These are phyloP conservation scores for Antigone vipio DNA, from an alignment of 2,113 vertebrate species.

Conservation along the genomic window DNA sequence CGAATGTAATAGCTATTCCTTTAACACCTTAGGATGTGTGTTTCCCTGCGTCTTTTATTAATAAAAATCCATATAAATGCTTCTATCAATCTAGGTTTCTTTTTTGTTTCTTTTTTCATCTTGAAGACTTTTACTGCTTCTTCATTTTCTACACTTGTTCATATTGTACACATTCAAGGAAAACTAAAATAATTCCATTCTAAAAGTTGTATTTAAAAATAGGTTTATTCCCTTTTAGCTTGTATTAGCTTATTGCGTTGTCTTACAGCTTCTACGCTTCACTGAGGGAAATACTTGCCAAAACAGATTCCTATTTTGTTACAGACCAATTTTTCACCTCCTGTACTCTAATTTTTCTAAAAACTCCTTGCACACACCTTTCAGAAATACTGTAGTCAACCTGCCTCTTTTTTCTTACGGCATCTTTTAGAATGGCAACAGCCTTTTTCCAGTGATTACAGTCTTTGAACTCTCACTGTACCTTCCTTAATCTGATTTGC, in stretches of 20 bases:
- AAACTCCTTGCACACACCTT: neutral
- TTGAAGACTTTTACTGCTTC: neutral
- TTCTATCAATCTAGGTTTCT: neutral
- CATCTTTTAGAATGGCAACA: neutral
- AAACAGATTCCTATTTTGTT: neutral
- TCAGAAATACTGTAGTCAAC: fast-evolving
- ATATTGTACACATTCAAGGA: neutral
- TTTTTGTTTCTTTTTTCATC: neutral
- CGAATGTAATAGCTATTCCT: neutral
- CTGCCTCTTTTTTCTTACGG: neutral
- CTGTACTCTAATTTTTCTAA: neutral
- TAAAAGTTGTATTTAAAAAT: neutral
- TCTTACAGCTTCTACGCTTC: neutral
- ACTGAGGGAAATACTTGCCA: neutral
- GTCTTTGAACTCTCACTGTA: neutral
- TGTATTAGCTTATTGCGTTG: neutral
- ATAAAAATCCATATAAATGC: neutral
- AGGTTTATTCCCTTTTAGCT: neutral
- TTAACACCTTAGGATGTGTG: neutral
- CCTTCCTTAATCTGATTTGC: neutral
- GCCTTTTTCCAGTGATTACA: neutral
- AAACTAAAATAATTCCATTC: neutral
- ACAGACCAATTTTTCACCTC: neutral
- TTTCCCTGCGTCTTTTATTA: neutral
- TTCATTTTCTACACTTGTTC: neutral